Evolutionary conservation across 2,888 invertebrate genomes (phyloP).

Genomic region (Acrocera orbiculus): DNA sequence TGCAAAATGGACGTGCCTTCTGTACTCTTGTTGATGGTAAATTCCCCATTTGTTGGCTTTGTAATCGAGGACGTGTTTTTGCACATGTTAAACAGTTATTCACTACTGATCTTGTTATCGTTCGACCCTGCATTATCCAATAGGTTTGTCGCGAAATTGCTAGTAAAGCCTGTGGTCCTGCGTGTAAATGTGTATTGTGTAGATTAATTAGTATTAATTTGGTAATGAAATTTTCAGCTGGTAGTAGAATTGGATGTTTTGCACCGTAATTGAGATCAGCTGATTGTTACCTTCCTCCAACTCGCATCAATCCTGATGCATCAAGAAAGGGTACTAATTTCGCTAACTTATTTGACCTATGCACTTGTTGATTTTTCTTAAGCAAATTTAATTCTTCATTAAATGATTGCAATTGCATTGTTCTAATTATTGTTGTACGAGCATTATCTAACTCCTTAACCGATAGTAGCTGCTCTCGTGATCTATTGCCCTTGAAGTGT

Average conservation of each 20-base stretch:
- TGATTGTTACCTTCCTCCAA: neutral
- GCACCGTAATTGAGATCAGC: neutral
- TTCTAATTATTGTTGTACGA: too few species aligned
- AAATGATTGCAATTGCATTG: too few species aligned
- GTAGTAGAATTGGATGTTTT: slow-evolving; percentile 1
- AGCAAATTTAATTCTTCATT: too few species aligned
- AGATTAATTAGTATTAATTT: neutral
- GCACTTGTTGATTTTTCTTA: too few species aligned
- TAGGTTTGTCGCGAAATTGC: too few species aligned
- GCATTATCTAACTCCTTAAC: too few species aligned
- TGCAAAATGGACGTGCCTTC: neutral
- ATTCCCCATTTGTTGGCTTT: slow-evolving; percentile 4
- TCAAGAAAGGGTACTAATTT: neutral
- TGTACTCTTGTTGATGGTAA: slow-evolving; percentile 2
- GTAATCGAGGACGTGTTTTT: too few species aligned
- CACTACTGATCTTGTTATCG: neutral
- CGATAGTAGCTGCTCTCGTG: too few species aligned
- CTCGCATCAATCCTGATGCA: neutral
- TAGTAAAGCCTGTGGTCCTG: slow-evolving; percentile 1
- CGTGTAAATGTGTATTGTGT: neutral
- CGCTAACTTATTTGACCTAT: too few species aligned
- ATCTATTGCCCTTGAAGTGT: too few species aligned
- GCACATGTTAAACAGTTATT: too few species aligned
- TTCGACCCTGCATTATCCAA: neutral
- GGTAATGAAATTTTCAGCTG: neutral